These are phyloP conservation scores for Amphipyra tragopoginis DNA, from an alignment of 2,888 invertebrate species.

Conservation along the genomic window DNA sequence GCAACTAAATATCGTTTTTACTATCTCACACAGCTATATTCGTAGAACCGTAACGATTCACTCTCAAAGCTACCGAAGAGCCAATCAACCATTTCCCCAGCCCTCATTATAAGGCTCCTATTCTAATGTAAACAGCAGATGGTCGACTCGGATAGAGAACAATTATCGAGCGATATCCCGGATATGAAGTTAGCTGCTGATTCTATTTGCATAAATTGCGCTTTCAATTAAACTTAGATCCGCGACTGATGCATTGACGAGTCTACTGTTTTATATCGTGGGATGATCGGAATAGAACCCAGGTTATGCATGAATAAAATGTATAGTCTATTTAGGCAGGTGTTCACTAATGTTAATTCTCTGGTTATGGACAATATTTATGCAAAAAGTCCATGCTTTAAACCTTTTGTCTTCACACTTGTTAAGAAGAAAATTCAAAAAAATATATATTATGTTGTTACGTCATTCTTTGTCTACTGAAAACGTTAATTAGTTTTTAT, in stretches of 20 bases:
- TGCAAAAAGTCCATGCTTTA: too few species aligned
- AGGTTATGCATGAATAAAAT: constrained; percentile 4
- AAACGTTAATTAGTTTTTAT: too few species aligned
- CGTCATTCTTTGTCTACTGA: too few species aligned
- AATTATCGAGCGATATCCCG: constrained; percentile 68
- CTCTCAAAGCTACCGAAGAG: not conserved
- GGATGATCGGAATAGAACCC: constrained; percentile 14
- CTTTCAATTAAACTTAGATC: constrained; percentile 66
- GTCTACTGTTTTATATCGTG: not conserved
- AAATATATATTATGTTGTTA: too few species aligned
- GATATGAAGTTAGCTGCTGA: constrained; percentile 55
- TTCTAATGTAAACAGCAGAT: constrained; percentile 57
- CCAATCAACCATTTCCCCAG: not conserved
- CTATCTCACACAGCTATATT: too few species aligned
- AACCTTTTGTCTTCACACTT: too few species aligned
- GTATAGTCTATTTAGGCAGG: too few species aligned
- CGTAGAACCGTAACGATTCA: too few species aligned
- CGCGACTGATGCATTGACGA: constrained; percentile 46
- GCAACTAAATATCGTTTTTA: too few species aligned
- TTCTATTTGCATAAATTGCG: constrained; percentile 69
- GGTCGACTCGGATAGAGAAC: constrained; percentile 45
- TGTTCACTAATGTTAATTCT: too few species aligned
- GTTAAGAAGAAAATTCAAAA: too few species aligned
- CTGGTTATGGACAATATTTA: too few species aligned
- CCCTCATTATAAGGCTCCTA: constrained; percentile 18